These are phyloP conservation scores for Crocodylus rhombifer DNA, from an alignment of 2,797 vertebrate species.

Conservation along the genomic window DNA sequence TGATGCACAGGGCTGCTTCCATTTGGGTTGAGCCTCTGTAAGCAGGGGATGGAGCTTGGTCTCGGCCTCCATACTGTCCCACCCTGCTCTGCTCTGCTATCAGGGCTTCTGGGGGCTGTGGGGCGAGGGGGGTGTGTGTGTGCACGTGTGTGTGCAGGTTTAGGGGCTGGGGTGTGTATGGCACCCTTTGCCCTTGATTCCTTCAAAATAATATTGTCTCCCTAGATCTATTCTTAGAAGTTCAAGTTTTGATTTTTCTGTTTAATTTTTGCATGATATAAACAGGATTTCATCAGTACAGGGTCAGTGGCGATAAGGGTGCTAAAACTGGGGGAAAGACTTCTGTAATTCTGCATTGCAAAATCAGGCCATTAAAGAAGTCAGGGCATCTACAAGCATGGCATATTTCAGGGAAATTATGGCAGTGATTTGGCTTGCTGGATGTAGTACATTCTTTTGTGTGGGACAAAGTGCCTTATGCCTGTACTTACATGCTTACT, in stretches of 20 bases:
- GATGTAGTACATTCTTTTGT: not conserved
- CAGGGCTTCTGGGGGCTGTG: too few relatives aligned
- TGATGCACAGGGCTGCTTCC: too few relatives aligned
- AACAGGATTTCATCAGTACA: not conserved
- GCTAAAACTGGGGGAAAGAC: not conserved
- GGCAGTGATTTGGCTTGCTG: not conserved
- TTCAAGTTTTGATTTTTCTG: not conserved
- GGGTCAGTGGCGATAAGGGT: not conserved
- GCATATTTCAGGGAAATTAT: not conserved
- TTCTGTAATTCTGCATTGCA: not conserved
- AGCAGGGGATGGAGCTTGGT: too few relatives aligned
- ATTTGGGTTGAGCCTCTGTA: too few relatives aligned
- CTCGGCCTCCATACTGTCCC: too few relatives aligned
- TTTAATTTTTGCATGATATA: not conserved
- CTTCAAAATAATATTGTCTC: too few relatives aligned
- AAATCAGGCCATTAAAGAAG: not conserved
- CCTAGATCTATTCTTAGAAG: too few relatives aligned
- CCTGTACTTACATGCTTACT: not conserved
- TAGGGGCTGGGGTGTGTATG: too few relatives aligned
- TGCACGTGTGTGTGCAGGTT: too few relatives aligned
- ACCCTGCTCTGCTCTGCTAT: too few relatives aligned
- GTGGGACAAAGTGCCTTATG: not conserved
- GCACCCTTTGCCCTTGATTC: too few relatives aligned
- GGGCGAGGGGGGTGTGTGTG: too few relatives aligned
- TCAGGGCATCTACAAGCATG: not conserved